Evolutionary conservation across 2,888 invertebrate genomes (phyloP).

Genomic region (Notodonta dromedarius): DNA sequence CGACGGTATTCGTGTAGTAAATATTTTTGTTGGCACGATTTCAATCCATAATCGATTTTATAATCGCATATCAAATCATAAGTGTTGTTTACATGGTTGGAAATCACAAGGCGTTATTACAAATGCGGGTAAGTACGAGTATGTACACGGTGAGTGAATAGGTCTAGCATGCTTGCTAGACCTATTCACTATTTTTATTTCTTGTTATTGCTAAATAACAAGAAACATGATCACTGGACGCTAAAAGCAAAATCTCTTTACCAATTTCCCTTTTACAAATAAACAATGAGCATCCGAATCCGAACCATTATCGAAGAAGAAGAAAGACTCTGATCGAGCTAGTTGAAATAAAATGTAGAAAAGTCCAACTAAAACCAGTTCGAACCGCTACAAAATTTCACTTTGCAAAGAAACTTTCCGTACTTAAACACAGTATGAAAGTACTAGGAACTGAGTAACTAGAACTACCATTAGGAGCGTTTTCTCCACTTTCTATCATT

Average conservation of each 20-base stretch:
- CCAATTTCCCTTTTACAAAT: background rate
- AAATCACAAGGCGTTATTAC: background rate
- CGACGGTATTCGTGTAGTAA: background rate
- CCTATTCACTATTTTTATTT: too few relatives aligned
- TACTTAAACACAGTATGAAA: constrained; percentile 14
- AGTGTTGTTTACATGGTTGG: background rate
- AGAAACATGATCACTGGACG: background rate
- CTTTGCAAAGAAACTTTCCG: constrained; percentile 15
- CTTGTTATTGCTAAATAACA: too few relatives aligned
- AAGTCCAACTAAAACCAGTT: constrained; percentile 5
- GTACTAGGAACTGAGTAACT: constrained; percentile 5
- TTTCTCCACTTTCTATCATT: constrained; percentile 1
- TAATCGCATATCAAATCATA: background rate
- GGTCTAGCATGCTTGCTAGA: too few relatives aligned
- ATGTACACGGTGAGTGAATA: background rate
- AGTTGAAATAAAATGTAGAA: constrained; percentile 5
- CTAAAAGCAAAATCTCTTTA: background rate
- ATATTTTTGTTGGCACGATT: background rate
- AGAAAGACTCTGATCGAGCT: background rate
- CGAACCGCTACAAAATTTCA: constrained; percentile 19
- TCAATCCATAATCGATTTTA: background rate
- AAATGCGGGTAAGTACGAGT: background rate
- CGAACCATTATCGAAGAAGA: background rate
- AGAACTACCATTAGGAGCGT: constrained; percentile 2
- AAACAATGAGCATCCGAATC: background rate